A percentile compares a stretch with the other conserved stretches of the same genome.
Conservation (phyloP, 1,140 invertebrate genomes). For the Pygmarrhopalites habei region DNA sequence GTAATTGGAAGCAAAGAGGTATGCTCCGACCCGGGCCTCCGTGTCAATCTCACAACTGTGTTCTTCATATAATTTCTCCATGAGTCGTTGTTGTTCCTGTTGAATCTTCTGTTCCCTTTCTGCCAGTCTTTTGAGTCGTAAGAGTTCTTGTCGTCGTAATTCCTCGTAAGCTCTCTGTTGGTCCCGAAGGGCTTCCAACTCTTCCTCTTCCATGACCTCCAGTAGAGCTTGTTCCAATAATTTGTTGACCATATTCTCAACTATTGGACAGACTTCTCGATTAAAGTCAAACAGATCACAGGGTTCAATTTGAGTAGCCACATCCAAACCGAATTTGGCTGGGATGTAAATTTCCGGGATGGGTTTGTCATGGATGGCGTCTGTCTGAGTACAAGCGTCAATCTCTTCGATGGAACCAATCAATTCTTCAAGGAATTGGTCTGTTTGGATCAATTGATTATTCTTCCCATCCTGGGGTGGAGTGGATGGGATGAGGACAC, state of each 20-base stretch:
- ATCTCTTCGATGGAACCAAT: background rate
- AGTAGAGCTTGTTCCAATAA: slow-evolving; percentile 12
- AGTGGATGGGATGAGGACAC: background rate
- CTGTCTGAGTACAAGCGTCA: slow-evolving; percentile 8
- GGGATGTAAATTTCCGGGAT: slow-evolving; percentile 6
- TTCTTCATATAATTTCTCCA: background rate
- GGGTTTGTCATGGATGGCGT: background rate
- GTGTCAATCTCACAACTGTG: background rate
- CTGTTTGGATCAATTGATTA: background rate
- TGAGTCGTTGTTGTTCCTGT: background rate
- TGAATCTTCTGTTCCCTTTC: background rate
- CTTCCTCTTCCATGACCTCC: slow-evolving; percentile 20
- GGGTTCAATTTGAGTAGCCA: slow-evolving; percentile 4
- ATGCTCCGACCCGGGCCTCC: background rate
- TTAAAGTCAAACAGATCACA: slow-evolving; percentile 9
- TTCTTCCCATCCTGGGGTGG: background rate
- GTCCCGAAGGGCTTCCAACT: slow-evolving; percentile 4
- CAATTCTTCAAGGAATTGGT: slow-evolving; percentile 6
- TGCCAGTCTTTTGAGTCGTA: background rate
- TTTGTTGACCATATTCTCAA: slow-evolving; percentile 2
- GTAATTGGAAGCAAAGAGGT: slow-evolving; percentile 3
- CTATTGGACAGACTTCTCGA: background rate
- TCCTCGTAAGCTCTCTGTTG: slow-evolving; percentile 8
- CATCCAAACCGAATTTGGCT: slow-evolving; percentile 12
- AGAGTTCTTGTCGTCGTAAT: slow-evolving; percentile 2